Evolutionary conservation across 2,888 invertebrate species (phyloP), one percentile per base, ranked within the genome.

Genomic region (Agrypnus murinus): DNA sequence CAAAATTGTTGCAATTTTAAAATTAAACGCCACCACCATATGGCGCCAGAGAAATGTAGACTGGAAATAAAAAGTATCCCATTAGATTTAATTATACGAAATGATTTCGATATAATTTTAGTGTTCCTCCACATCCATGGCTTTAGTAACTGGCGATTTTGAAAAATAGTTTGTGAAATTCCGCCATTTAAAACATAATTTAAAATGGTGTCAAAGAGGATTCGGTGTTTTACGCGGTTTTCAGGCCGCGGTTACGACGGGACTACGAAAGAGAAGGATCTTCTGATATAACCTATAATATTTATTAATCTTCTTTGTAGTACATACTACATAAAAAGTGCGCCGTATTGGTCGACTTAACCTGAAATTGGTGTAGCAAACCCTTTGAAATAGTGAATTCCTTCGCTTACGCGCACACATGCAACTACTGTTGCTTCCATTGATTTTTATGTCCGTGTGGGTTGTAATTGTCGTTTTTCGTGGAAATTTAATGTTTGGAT

Each of bases 21-120:
- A 36, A 55, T 55, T 55, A 55, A 55, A 12, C 14, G 1, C 25
- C n/a, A n/a, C 25, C 25, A 34, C 36, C 36, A 36, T 55, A 0
- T 36, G 55, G 17, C 8, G 9, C 17, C 7, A 46, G 10, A 36
- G 55, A n/a, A n/a, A n/a, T n/a, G 55, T 17, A 15, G n/a, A n/a
- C 55, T 25, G 5, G 25, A n/a, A n/a, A n/a, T n/a, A n/a, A n/a
- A n/a, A n/a, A 25, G 36, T 36, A 15, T 9, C n/a, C 36, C n/a
- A n/a, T 14, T 10, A 36, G 43, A 59, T 59, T 59, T 31, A 31
- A 43, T 43, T 43, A 43, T 10, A 25, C 9, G 59, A 38, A 9
- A 59, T 59, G 59, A 32, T 7, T 43, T 43, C 43, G 58, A n/a
- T n/a, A n/a, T n/a, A n/a, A n/a, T n/a, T n/a, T n/a, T n/a, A n/a